Evolutionary conservation across 2,797 vertebrate genomes (phyloP), one percentile per base, ranked within the genome.

Genomic region (Tolypeutes matacus): DNA sequence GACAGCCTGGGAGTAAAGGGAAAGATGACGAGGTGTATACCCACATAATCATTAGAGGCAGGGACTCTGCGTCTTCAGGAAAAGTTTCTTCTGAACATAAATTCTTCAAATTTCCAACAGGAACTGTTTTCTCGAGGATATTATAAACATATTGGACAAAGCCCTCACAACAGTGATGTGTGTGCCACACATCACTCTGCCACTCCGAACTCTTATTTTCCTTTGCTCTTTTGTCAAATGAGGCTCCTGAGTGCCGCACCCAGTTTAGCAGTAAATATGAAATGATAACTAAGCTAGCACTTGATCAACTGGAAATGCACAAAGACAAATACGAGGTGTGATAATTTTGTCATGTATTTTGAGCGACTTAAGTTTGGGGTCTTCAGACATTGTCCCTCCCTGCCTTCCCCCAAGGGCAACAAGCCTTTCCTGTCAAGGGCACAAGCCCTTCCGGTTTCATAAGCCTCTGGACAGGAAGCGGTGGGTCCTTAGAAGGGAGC

Each of bases 1-100:
- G 36, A 60, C 3, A 42, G 17, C n/a, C 36, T 5, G n/a, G 6
- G 15, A 9, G 5, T 5, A 75, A 76, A 53, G 3, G 7, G 25
- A 76, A 58, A 34, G 0, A 6, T 0, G n/a, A 42, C 0, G 20
- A 65, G 10, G 2, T 14, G 0, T 1, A 0, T 8, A 46, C 23
- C 34, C n/a, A 36, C 11, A 2, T 51, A 29, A 46, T 51, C 15
- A 1, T 36, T 17, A 85, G 13, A 80, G 13, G 31, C n/a, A 27
- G 9, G 18, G 10, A 46, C 42, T n/a, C 34, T 23, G 18, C 67
- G 15, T 29, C 70, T 12, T 11, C 29, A 56, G 36, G 25, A 89
- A n/a, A 70, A n/a, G 1, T 46, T 51, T 51, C 46, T 36, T 15
- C 7, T 70, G 60, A 3, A 2, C 29, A 64, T n/a, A 58, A 80